Percentiles rank a stretch among this genome's conserved stretches.
These are phyloP conservation scores for Lepidothrix coronata DNA, from an alignment of 2,113 vertebrate species.

Conservation along the genomic window DNA sequence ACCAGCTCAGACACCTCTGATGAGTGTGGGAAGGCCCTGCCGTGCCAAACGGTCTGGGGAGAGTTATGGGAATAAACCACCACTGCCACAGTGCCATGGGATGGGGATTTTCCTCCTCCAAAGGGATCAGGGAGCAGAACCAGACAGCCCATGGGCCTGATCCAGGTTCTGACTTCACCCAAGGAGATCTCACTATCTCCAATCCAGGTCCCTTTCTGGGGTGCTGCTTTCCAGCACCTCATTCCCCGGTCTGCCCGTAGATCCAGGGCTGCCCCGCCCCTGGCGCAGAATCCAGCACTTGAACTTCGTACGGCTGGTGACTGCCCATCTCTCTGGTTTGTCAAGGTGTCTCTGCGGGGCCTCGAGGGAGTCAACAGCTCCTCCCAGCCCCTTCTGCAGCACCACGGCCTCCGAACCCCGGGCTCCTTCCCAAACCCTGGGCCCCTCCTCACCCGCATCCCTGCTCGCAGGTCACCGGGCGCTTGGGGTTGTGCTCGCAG, in stretches of 20 bases:
- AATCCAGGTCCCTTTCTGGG: neutral
- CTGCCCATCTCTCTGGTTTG: neutral
- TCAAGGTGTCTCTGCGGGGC: neutral
- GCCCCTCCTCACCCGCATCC: conserved; percentile 89
- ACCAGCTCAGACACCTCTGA: accelerated
- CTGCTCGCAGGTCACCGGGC: conserved; percentile 94
- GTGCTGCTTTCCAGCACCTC: neutral
- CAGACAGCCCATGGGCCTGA: neutral
- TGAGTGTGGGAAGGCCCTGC: neutral
- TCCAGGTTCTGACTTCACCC: neutral
- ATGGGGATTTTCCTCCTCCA: neutral
- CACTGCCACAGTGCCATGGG: accelerated
- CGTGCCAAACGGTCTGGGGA: accelerated
- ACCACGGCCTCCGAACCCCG: too few relatives aligned
- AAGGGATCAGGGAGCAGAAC: neutral
- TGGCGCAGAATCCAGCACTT: neutral
- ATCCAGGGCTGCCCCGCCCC: neutral
- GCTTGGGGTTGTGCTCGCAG: conserved; percentile 98
- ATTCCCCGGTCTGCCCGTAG: neutral
- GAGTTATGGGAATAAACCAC: neutral
- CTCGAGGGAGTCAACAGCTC: neutral
- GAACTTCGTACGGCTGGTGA: neutral
- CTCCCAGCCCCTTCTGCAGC: neutral
- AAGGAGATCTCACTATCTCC: neutral
- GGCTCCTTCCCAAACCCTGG: accelerated